Evolutionary conservation across 2,888 invertebrate species (phyloP), one percentile per base, ranked within the genome.

Genomic region (Nebria salina): DNA sequence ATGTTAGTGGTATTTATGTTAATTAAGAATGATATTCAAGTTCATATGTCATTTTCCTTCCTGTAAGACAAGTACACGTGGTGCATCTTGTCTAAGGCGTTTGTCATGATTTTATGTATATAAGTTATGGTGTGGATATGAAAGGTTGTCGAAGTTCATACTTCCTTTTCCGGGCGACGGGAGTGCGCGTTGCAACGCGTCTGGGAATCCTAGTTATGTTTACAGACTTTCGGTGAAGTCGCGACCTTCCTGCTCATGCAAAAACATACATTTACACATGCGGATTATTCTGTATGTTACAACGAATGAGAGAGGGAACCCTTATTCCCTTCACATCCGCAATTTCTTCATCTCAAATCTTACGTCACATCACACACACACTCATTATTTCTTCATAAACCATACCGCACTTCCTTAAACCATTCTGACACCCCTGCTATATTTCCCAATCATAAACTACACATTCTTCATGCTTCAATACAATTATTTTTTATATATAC

Each of bases 111-210:
- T 72, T 72, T 70, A 43, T 68, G 70, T 66, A 76, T 65, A 70
- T 68, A 25, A 76, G 76, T 70, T 76, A 76, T 76, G 76, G 66
- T 11, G 54, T 77, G 26, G 54, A 54, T 77, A 68, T 77, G 77
- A 77, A 72, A 77, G 72, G 64, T 70, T 77, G 72, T 54, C 70
- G 72, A 72, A 77, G 77, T 77, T 76, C 77, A 77, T 72, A 77
- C 77, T 77, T 77, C 77, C 77, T 72, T 77, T 77, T 77, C 77
- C 77, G 77, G 76, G 43, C 68, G 75, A 54, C 54, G 68, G 66
- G 65, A 43, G 70, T 70, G 20, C 70, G 34, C 54, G 54, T 54
- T 54, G 54, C 54, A 54, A 54, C 54, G 20, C 41, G 73, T 73
- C 73, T 73, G 42, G 73, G 73, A 73, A 73, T 73, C 41, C 73